Conservation (phyloP, 2,113 vertebrate species). For the Epinephelus fuscoguttatus region DNA sequence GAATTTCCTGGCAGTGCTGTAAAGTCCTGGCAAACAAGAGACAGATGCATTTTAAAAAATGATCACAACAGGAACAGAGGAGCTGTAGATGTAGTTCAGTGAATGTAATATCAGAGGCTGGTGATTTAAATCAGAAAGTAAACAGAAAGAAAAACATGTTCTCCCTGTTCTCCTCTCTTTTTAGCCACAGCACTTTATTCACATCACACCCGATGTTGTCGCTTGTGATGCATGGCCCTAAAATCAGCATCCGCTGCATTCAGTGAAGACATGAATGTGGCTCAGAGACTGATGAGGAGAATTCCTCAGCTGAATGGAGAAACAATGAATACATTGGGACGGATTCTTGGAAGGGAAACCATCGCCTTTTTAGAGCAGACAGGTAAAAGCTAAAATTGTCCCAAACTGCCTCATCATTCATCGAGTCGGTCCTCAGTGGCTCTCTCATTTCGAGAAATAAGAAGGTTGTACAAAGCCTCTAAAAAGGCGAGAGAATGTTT, state of each 20-base stretch:
- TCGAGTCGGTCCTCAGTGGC: neutral
- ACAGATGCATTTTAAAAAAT: neutral
- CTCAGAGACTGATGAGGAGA: conserved; percentile 24
- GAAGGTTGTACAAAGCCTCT: neutral
- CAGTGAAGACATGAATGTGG: conserved; percentile 9
- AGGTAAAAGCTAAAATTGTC: conserved; percentile 46
- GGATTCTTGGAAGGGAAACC: conserved; percentile 10
- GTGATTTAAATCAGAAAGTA: neutral
- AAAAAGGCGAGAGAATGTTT: conserved; percentile 6
- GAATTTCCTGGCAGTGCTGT: neutral
- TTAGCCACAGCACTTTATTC: neutral
- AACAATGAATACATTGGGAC: conserved; percentile 12
- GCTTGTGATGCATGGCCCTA: conserved; percentile 1
- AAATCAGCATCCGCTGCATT: neutral
- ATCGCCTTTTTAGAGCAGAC: conserved; percentile 34
- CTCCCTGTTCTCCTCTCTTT: conserved; percentile 1
- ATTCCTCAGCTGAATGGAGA: conserved; percentile 26
- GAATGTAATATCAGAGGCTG: neutral
- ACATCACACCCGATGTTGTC: conserved; percentile 19
- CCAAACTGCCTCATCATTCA: conserved; percentile 23
- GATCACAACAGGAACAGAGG: neutral
- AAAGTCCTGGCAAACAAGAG: neutral
- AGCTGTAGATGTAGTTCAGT: neutral
- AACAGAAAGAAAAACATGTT: neutral
- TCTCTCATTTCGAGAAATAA: conserved; percentile 31